Conservation (phyloP, 2,888 invertebrate species). For the Oscheius myriophilus region DNA sequence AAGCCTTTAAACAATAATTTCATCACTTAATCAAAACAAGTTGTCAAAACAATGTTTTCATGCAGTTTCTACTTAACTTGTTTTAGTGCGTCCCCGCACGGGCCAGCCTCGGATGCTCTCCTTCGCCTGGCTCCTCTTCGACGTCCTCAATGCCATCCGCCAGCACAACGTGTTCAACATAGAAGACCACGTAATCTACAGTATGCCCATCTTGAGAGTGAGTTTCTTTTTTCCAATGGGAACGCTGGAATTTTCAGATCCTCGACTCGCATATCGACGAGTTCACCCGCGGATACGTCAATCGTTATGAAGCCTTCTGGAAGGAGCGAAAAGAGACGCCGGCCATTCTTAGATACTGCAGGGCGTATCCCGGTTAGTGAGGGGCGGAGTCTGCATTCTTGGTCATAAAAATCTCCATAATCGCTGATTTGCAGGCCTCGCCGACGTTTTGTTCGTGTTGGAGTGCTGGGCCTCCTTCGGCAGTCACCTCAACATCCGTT, state of each 20-base stretch:
- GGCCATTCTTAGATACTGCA: slow-evolving; percentile 10
- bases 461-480: slow-evolving; percentile 35
- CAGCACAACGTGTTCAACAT: slow-evolving; percentile 5
- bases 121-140: slow-evolving; percentile 62
- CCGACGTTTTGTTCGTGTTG: slow-evolving; percentile 15
- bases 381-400: too few relatives aligned
- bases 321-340: not conserved
- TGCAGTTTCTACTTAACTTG: too few relatives aligned
- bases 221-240: not conserved
- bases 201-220: slow-evolving; percentile 7
- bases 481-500: slow-evolving; percentile 3
- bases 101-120: slow-evolving; percentile 50
- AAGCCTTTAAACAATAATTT: too few relatives aligned
- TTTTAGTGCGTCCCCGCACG: not conserved
- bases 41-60: too few relatives aligned
- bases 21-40: too few relatives aligned
- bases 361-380: slow-evolving; percentile 27
- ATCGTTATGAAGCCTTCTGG: not conserved
- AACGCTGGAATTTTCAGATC: too few relatives aligned
- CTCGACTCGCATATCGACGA: too few relatives aligned
- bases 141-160: slow-evolving; percentile 52
- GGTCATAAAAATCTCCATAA: too few relatives aligned
- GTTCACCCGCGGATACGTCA: too few relatives aligned
- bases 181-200: not conserved
- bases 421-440: slow-evolving; percentile 33